Base-by-base conservation (phyloP, 2,113 vertebrate genomes). In the Pheucticus melanocephalus region DNA sequence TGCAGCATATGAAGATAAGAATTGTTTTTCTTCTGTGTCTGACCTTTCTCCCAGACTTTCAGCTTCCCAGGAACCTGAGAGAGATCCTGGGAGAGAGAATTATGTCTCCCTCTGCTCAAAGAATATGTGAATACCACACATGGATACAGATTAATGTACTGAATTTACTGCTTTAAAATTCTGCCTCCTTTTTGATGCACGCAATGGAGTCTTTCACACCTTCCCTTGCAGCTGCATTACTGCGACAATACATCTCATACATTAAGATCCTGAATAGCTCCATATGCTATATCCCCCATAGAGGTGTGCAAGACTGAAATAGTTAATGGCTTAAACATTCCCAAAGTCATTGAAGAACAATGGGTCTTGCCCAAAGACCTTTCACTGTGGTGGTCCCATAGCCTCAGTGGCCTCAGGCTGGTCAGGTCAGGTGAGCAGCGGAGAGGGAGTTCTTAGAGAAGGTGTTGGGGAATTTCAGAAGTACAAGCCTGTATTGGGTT, bases 351-450 rank as follows among this genome's bases (percentile, higher is more conserved):
- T 37, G 22, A 60, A 44, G 18, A 51, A 5, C 27, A 37, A 12
- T 5, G 35, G 10, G 3, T 37, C 44, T 73, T 73, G 23, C 15
- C 45, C 8, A 4, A 63, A 51, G 10, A 42, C 10, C 7, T 23
- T 21, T 35, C 31, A 19, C 12, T 3, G 7, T 21, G 22, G 12
- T 78, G 4, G 18, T 91, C 33, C 27, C 24, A 56, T 40, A 69
- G 42, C 6, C 37, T 48, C 45, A 2, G 19, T 9, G 11, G 10
- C 57, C 60, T 86, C 68, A 64, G 45, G 10, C 27, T 30, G 33
- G 13, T 51, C 87, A 40, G n/a, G 24, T 50, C 40, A 73, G 31
- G 16, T 13, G 45, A 47, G 13, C 1, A 0, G 30, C 1, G 0
- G 45, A 24, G 48, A 24, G 4, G 4, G 12, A 56, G 5, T 47